These are phyloP conservation scores for Chloroceryle inda DNA, from an alignment of 2,797 vertebrate species.

Conservation along the genomic window DNA sequence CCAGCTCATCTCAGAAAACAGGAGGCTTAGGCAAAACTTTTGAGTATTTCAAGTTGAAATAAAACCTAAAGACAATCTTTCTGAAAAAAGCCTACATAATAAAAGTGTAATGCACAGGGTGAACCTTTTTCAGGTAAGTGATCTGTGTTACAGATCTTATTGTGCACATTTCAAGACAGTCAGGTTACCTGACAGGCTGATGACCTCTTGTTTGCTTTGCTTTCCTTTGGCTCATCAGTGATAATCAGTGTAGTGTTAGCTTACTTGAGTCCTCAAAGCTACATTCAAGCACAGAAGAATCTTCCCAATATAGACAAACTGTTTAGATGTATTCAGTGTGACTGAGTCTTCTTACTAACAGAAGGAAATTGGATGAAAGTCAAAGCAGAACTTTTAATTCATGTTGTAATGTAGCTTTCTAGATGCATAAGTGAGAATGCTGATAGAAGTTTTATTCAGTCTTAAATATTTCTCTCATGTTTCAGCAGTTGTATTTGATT, in stretches of 20 bases:
- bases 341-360: neutral
- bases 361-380: neutral
- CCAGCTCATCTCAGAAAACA: neutral
- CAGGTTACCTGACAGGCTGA: neutral
- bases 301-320: neutral
- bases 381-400: neutral
- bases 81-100: neutral
- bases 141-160: neutral
- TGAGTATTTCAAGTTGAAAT: neutral
- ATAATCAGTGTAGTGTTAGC: neutral
- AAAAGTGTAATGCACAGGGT: neutral
- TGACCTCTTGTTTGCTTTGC: constrained; percentile 24
- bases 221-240: neutral
- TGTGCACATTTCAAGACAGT: neutral
- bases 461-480: neutral
- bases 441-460: neutral
- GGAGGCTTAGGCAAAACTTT: neutral
- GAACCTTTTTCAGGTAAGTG: neutral
- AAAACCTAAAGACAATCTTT: neutral
- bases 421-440: neutral
- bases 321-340: neutral
- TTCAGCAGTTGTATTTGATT: neutral
- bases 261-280: constrained; percentile 39
- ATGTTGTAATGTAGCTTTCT: neutral
- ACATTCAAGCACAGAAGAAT: neutral